Evolutionary conservation across 2,113 vertebrate species (phyloP).

Genomic region (Mastomys coucha): DNA sequence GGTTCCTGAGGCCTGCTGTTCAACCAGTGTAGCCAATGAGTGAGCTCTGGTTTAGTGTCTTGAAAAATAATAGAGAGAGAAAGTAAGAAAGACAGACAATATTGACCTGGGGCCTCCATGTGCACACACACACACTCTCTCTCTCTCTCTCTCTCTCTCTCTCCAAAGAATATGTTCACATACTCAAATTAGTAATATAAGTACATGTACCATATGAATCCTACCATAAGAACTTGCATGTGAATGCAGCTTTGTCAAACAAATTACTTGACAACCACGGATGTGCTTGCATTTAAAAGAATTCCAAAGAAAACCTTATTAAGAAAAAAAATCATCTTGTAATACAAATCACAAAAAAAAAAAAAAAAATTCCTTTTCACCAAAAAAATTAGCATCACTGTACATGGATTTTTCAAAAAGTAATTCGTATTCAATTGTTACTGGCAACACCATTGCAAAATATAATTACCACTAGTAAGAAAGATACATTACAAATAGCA

Average conservation of each 20-base stretch:
- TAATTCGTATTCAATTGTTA: background rate
- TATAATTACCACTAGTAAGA: background rate
- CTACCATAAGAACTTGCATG: background rate
- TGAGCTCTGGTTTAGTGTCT: background rate
- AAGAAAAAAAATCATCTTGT: background rate
- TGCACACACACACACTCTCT: background rate
- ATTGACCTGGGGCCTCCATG: background rate
- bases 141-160: too few species aligned
- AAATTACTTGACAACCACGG: background rate
- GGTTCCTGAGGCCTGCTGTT: background rate
- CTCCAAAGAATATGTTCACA: rapidly evolving
- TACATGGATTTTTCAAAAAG: constrained; percentile 16
- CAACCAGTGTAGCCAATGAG: background rate
- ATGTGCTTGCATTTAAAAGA: constrained; percentile 2
- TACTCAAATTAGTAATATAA: background rate
- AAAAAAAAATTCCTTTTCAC: background rate
- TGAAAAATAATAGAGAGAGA: background rate
- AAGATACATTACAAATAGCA: background rate
- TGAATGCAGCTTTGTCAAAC: background rate
- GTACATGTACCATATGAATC: background rate
- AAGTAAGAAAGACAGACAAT: background rate
- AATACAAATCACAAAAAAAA: background rate
- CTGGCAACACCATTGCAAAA: background rate
- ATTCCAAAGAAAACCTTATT: background rate
- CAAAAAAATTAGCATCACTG: constrained; percentile 2